These are phyloP conservation scores for Microtus richardsoni DNA, from an alignment of 2,113 vertebrate species.

Conservation along the genomic window DNA sequence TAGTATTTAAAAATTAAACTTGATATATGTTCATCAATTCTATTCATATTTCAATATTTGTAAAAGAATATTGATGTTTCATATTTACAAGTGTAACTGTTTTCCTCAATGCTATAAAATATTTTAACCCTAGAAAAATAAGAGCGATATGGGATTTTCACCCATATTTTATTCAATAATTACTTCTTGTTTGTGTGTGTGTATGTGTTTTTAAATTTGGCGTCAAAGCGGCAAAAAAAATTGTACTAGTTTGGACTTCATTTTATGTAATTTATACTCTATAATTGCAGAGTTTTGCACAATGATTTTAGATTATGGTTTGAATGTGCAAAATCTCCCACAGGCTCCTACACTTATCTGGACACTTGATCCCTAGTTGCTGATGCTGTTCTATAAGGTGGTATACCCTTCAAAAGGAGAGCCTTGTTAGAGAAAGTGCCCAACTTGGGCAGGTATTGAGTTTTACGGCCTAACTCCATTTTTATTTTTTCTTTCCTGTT, in stretches of 20 bases:
- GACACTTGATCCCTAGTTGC: not conserved
- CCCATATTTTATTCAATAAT: not conserved
- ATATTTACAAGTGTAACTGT: not conserved
- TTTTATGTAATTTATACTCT: not conserved
- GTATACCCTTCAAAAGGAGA: not conserved
- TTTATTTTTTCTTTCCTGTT: not conserved
- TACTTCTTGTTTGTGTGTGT: not conserved
- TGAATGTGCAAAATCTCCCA: not conserved
- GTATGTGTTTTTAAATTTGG: not conserved
- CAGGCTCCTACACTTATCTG: not conserved
- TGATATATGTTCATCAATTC: not conserved
- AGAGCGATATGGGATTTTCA: not conserved
- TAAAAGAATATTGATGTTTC: not conserved
- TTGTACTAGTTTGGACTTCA: not conserved
- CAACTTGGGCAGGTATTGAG: not conserved
- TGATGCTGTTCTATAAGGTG: not conserved
- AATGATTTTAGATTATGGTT: not conserved
- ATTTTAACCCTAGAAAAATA: not conserved
- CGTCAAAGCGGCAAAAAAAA: not conserved
- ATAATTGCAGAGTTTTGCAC: not conserved
- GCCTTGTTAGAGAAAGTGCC: not conserved
- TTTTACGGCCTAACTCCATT: accelerated
- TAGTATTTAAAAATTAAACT: not conserved
- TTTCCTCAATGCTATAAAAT: not conserved
- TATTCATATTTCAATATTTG: not conserved